Evolutionary conservation across 2,797 vertebrate species (phyloP).

Genomic region (Hyperoplus immaculatus): DNA sequence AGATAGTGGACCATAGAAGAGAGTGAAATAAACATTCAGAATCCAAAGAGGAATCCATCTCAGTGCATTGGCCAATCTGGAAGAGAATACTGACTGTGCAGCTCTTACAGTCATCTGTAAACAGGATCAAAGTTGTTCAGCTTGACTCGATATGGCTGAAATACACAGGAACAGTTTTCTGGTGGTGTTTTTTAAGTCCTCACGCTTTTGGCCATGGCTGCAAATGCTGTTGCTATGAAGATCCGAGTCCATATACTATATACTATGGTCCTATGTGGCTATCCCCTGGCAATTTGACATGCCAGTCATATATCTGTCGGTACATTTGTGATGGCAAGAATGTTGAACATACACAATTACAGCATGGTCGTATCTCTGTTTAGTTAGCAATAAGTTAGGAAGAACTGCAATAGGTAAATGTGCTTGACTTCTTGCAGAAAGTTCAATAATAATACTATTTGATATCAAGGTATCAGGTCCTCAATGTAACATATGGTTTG

Average conservation of each 20-base stretch:
- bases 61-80: constrained; percentile 47
- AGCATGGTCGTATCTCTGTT: neutral
- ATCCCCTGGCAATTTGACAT: neutral
- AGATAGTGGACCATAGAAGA: constrained; percentile 27
- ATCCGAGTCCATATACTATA: neutral
- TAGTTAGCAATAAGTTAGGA: neutral
- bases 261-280: neutral
- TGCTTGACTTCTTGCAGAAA: neutral
- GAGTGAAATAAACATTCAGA: constrained; percentile 43
- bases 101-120: constrained; percentile 12
- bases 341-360: neutral
- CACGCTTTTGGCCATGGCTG: neutral
- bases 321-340: neutral
- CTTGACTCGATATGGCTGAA: neutral
- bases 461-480: no score
- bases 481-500: neutral
- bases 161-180: neutral
- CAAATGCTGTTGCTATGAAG: neutral
- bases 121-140: constrained; percentile 17
- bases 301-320: neutral
- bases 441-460: neutral
- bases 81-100: constrained; percentile 44
- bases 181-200: neutral
- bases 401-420: neutral
- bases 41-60: constrained; percentile 36